A percentile compares a stretch with the other conserved stretches of the same genome.
Evolutionary conservation across 2,797 vertebrate species (phyloP).

Genomic region (Macroramphosus scolopax): DNA sequence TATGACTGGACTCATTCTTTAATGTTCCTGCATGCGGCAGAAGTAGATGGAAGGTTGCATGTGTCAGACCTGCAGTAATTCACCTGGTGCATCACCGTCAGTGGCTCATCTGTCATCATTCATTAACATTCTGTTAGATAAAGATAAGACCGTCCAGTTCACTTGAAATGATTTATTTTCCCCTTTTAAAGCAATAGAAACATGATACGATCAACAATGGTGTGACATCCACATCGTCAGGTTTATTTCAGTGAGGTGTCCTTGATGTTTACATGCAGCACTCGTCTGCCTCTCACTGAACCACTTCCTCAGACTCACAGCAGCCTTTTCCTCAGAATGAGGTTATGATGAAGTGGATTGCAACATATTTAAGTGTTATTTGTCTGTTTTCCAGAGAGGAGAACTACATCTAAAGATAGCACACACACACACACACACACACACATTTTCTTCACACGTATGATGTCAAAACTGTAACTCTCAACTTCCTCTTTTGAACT

Average conservation of each 20-base stretch:
- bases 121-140: no score
- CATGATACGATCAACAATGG: neutral
- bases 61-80: no score
- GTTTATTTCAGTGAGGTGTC: no score
- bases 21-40: no score
- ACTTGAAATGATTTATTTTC: neutral
- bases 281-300: no score
- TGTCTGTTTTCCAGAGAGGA: neutral
- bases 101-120: no score
- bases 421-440: neutral
- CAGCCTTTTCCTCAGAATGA: no score
- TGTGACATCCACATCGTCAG: neutral
- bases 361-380: neutral
- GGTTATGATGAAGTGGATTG: neutral
- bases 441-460: slow-evolving; percentile 1
- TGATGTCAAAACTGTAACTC: slow-evolving; percentile 36
- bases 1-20: slow-evolving; percentile 14
- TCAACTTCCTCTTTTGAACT: slow-evolving; percentile 68
- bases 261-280: no score
- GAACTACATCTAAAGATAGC: neutral
- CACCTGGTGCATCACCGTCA: no score
- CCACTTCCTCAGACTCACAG: no score
- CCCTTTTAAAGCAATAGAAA: neutral
- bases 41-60: no score
- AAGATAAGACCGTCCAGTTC: no score